Conservation (phyloP, 2,797 vertebrate species). For the Mareca strepera region DNA sequence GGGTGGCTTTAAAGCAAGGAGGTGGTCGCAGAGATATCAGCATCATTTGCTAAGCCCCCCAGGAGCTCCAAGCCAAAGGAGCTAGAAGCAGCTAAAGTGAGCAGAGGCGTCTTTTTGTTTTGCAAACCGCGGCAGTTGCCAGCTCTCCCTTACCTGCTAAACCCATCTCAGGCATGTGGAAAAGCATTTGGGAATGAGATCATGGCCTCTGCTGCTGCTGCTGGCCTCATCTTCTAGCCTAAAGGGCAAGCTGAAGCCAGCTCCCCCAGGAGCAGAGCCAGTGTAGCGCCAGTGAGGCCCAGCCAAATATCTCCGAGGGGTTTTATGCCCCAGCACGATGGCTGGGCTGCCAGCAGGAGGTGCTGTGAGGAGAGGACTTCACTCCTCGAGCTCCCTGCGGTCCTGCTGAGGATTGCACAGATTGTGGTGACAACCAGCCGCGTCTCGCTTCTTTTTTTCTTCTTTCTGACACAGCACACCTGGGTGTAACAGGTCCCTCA, state of each 20-base stretch:
- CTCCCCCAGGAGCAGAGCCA: not conserved
- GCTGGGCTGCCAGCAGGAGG: too few species aligned
- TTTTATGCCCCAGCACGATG: too few species aligned
- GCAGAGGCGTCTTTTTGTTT: conserved; percentile 9
- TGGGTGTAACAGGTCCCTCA: not conserved
- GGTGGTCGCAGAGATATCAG: not conserved
- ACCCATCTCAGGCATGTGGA: not conserved
- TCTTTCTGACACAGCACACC: not conserved
- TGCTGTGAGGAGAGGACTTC: too few species aligned
- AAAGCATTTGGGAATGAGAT: conserved; percentile 31
- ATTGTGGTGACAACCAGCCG: not conserved
- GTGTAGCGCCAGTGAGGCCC: not conserved
- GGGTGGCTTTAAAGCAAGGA: not conserved
- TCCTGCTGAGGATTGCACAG: not conserved
- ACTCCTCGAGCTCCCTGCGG: too few species aligned
- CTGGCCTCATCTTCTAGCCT: not conserved
- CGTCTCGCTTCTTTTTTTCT: not conserved
- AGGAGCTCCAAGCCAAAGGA: not conserved
- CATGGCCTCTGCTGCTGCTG: conserved; percentile 6
- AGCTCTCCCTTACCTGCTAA: conserved; percentile 23
- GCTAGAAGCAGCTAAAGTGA: not conserved
- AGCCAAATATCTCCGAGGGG: too few species aligned
- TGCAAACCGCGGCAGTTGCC: not conserved
- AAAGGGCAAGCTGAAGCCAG: not conserved
- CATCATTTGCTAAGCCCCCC: not conserved